Base-by-base conservation (phyloP, 2,113 vertebrate species). In the Solea solea region DNA sequence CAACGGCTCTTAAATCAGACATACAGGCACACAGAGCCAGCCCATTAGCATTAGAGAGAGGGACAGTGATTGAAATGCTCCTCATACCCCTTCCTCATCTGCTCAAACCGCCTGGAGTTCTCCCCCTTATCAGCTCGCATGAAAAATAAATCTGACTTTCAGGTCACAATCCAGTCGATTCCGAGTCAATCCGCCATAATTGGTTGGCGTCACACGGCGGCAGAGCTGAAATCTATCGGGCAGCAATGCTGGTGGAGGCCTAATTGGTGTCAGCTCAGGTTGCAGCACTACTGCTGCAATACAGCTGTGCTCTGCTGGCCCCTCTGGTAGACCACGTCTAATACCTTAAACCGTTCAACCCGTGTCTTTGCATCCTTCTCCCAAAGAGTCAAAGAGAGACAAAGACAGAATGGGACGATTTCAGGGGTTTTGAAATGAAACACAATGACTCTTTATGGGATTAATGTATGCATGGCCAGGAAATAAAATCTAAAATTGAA, bases 191-290 rank as follows among this genome's bases (percentile, higher is more conserved):
- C 90, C 52, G 15, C 76, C 79, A 84, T 93, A 94, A 94, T 94
- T 93, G 93, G 91, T 90, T 79, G 86, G 80, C 74, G 84, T 88
- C 82, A 85, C 81, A 79, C 61, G 89, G 90, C 78, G 64, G 82
- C 81, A 73, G 76, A 88, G 76, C 81, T 84, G 86, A 88, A 86
- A 82, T 87, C 78, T 85, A 86, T 84, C 69, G 87, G 84, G 87
- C 88, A 81, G 89, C 68, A 7, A 53, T 83, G 77, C 81, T 72
- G 65, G 71, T 81, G 76, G 84, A 86, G 85, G 70, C 80, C 86
- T 94, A 94, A 94, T 93, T 94, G 93, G 91, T 93, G 91, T 93
- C 89, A 87, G 90, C 82, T 81, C 82, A 88, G 88, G 89, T 91
- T 91, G 79, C 83, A 52, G 60, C 59, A 44, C 54, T 70, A 51